phyloP scores from a whole-genome alignment of 2,888 invertebrate genomes.

The Drosophila maculinotata region DNA sequence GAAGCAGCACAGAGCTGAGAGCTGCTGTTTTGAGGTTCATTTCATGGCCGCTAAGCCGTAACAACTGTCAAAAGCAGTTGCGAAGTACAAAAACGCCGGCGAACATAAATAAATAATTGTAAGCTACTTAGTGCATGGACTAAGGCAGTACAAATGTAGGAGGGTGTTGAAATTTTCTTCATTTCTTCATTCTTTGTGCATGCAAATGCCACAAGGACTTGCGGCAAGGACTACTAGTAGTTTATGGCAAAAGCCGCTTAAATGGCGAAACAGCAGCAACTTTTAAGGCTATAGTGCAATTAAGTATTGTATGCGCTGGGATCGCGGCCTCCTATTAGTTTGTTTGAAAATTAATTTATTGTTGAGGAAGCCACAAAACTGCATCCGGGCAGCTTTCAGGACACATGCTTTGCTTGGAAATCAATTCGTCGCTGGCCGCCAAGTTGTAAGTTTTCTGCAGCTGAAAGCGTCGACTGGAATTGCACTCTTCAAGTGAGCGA shows the following conservation, averaged over 20 bases:
- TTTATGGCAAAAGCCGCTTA: constrained; percentile 45
- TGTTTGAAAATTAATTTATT: constrained; percentile 61
- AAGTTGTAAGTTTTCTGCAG: constrained; percentile 36
- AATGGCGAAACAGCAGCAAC: constrained; percentile 13
- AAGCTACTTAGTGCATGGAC: constrained; percentile 58
- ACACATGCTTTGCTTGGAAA: constrained; percentile 19
- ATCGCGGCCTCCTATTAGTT: constrained; percentile 51
- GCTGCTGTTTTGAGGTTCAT: constrained; percentile 50
- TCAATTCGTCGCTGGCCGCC: constrained; percentile 37
- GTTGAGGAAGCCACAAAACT: constrained; percentile 47
- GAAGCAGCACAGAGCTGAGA: constrained; percentile 15
- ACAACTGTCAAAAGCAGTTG: constrained; percentile 61
- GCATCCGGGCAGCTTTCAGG: constrained; percentile 5
- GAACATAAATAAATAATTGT: constrained; percentile 73
- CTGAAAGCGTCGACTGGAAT: constrained; percentile 35
- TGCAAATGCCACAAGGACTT: constrained; percentile 47
- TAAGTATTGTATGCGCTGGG: constrained; percentile 16
- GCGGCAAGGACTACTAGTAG: constrained; percentile 10
- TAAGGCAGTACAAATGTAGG: not conserved
- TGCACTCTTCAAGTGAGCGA: constrained; percentile 37
- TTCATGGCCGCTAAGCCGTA: constrained; percentile 61
- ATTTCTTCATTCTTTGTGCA: constrained; percentile 38
- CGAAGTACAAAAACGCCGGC: constrained; percentile 40
- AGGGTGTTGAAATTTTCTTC: constrained; percentile 20
- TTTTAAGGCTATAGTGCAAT: constrained; percentile 28